A percentile compares a stretch with the other conserved stretches of the same genome.
phyloP scores from a whole-genome alignment of 1,140 invertebrate genomes.

The Macrobrachium nipponense region DNA sequence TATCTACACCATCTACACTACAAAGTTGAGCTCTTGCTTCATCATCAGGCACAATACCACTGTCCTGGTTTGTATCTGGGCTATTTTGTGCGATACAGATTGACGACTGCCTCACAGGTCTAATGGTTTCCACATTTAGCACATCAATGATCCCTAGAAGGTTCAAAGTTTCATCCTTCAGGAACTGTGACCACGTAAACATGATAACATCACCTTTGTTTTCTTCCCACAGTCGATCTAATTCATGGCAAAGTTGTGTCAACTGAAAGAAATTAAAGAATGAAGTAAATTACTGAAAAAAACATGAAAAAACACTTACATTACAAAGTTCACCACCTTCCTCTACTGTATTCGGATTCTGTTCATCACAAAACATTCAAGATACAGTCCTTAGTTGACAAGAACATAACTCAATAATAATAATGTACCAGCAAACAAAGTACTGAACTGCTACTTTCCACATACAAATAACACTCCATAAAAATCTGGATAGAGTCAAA shows the following conservation, averaged over 20 bases:
- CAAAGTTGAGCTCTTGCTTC: slow-evolving; percentile 9
- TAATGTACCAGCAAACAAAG: too few relatives aligned
- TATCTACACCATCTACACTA: slow-evolving; percentile 40
- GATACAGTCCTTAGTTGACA: too few relatives aligned
- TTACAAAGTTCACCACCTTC: not conserved
- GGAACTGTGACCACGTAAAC: slow-evolving; percentile 50
- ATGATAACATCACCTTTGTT: slow-evolving; percentile 49
- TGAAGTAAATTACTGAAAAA: not conserved
- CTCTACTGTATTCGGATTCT: not conserved
- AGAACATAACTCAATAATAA: too few relatives aligned
- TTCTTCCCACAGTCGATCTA: slow-evolving; percentile 43
- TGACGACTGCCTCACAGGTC: slow-evolving; percentile 5
- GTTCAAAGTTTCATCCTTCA: slow-evolving; percentile 43
- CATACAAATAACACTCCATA: too few relatives aligned
- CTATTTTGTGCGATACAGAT: not conserved
- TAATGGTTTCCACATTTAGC: slow-evolving; percentile 42
- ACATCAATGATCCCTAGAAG: slow-evolving; percentile 23
- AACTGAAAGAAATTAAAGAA: slow-evolving; percentile 11
- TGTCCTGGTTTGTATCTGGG: not conserved
- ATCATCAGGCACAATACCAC: slow-evolving; percentile 22
- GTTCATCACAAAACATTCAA: too few relatives aligned
- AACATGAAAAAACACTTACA: not conserved
- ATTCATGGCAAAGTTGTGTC: slow-evolving; percentile 31
- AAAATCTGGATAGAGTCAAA: too few relatives aligned
- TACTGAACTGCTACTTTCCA: too few relatives aligned